Conservation (phyloP, 2,113 vertebrate genomes). For the Halichoeres trimaculatus region DNA sequence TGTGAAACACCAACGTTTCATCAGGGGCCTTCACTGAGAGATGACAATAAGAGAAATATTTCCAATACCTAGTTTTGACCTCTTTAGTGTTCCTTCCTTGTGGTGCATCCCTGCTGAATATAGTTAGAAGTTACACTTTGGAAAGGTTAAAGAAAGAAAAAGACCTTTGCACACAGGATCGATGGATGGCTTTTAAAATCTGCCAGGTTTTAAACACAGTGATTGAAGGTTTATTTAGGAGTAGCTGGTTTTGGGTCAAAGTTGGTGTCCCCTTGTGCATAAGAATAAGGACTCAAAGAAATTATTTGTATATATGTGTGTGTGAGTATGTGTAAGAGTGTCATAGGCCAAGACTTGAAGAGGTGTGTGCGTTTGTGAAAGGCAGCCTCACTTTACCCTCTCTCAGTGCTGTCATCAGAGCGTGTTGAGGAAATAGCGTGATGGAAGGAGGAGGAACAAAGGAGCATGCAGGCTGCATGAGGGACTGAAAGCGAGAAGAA, state of each 20-base stretch:
- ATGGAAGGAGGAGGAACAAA: slow-evolving; percentile 49
- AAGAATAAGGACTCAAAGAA: slow-evolving; percentile 23
- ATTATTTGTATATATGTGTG: neutral
- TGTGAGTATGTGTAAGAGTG: neutral
- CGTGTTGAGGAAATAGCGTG: slow-evolving; percentile 53
- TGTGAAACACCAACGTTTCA: neutral
- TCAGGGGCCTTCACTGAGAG: neutral
- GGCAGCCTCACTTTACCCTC: slow-evolving; percentile 53
- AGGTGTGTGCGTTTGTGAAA: slow-evolving; percentile 15
- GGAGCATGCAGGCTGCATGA: slow-evolving; percentile 45
- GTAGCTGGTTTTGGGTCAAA: slow-evolving; percentile 43
- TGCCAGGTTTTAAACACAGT: slow-evolving; percentile 31
- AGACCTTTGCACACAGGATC: slow-evolving; percentile 25
- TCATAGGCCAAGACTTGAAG: slow-evolving; percentile 12
- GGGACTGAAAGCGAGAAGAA: slow-evolving; percentile 18
- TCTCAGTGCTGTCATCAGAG: slow-evolving; percentile 60
- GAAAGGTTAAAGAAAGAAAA: slow-evolving; percentile 25
- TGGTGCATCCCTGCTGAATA: slow-evolving; percentile 34
- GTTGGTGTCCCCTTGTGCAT: slow-evolving; percentile 9
- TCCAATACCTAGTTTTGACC: slow-evolving; percentile 4
- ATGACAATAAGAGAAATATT: too few relatives aligned
- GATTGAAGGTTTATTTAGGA: slow-evolving; percentile 30
- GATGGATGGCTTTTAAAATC: slow-evolving; percentile 68
- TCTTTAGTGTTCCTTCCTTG: neutral
- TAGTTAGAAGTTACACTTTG: slow-evolving; percentile 44